Base-by-base conservation (phyloP, 2,113 vertebrate genomes). In the Pavo muticus region DNA sequence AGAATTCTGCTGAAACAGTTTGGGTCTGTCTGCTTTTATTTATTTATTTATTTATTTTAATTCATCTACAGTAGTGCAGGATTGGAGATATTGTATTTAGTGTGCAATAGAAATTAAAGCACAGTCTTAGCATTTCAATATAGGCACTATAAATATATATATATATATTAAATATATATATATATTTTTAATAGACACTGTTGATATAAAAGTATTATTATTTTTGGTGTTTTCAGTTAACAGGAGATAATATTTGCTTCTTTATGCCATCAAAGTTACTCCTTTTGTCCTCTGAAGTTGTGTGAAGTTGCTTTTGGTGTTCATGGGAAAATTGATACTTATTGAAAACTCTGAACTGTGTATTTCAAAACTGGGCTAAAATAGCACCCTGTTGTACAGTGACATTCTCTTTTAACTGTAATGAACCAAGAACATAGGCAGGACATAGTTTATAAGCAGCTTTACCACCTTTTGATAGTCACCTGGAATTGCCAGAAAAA, bases 181-280 rank as follows among this genome's bases (percentile, higher is more conserved):
- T 35, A 35, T 35, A 35, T 35, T 35, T 35, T 35, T 35, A 35
- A 35, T 35, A 40, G 39, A 45, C 15, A 45, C 17, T n/a, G 4
- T 4, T 50, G 23, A 42, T 50, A 37, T 6, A 91, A 74, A 87
- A 45, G n/a, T 60, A 11, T 45, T 5, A 6, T 1, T 56, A 3
- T 78, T 93, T 91, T 23, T 78, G 25, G 3, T 6, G 70, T 6
- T 40, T 80, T 84, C 74, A 77, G 70, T 63, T 93, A 63, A 77
- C 74, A 44, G 5, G 52, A 76, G 23, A 82, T 75, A 63, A 12
- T 2, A 4, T 47, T 70, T 84, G 2, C 24, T 91, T 67, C 40
- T 32, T 35, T 40, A 59, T 81, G 20, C 6, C 5, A 11, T 88
- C 18, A 39, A 17, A 83, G 56, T 56, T 91, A 42, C 44, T 35